Base-by-base conservation (phyloP, 2,797 vertebrate species). In the Eidolon dupreanum region DNA sequence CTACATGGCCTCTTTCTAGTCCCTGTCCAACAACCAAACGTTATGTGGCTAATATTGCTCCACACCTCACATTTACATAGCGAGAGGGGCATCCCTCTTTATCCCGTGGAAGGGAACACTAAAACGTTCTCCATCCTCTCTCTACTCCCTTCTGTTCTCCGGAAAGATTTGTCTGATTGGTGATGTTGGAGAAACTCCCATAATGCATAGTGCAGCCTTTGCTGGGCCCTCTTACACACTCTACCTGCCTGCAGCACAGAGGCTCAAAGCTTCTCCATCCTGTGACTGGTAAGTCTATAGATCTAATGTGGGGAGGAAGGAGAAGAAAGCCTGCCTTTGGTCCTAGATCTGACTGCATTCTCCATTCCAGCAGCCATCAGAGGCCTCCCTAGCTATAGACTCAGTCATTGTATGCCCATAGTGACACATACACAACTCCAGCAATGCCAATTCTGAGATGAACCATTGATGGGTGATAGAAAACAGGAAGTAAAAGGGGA, bases 331-430 rank as follows among this genome's bases (percentile, higher is more conserved):
- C 88, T 49, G 43, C 31, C 6, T 36, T 33, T 28, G 17, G 33
- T 55, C 59, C 15, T 1, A 57, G 36, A 74, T 36, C 16, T 41
- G 78, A 46, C 22, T 36, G 81, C 1, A 0, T 38, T 63, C 36
- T 65, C 71, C 75, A 46, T 5, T 11, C 33, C 26, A n/a, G 75
- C 38, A 79, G 68, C 79, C 2, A 6, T 28, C 33, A 11, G 1
- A 22, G 46, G 20, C 36, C 20, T 57, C 33, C 75, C 49, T 13
- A 28, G 74, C 8, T 59, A 49, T 26, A 28, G 15, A 24, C 4
- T n/a, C 38, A 6, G 33, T 22, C 41, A 51, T 7, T 55, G 36
- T 6, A 43, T 1, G 3, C 24, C 3, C 2, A 0, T 13, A 22
- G 28, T 26, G 20, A n/a, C 41, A 8, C 15, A 49, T 0, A 20